These are phyloP conservation scores for Lynx canadensis DNA, from an alignment of 2,113 vertebrate species.

Conservation along the genomic window DNA sequence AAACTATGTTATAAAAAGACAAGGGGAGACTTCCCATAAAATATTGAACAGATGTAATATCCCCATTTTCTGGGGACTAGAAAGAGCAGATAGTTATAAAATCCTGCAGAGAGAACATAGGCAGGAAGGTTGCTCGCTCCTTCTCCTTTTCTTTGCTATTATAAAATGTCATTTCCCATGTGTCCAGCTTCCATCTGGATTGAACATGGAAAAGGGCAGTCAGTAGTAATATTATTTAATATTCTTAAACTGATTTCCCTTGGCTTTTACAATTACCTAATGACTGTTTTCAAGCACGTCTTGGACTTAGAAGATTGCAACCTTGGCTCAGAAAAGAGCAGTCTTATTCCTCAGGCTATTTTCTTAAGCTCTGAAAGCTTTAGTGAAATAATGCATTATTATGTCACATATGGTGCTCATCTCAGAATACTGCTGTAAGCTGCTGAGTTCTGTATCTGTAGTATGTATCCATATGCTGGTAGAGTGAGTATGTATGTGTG, in stretches of 20 bases:
- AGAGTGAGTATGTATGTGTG: neutral
- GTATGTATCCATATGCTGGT: neutral
- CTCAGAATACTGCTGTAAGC: conserved; percentile 44
- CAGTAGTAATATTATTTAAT: conserved; percentile 55
- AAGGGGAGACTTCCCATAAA: neutral
- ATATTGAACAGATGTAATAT: neutral
- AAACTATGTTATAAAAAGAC: neutral
- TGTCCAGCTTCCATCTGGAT: conserved; percentile 44
- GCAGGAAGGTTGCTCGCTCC: neutral
- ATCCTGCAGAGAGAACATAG: neutral
- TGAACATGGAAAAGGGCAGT: conserved; percentile 31
- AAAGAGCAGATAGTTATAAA: neutral
- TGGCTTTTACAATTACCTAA: conserved; percentile 70
- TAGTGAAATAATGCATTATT: conserved; percentile 56
- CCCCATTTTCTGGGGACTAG: neutral
- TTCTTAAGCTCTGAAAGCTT: conserved; percentile 69
- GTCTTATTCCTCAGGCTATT: conserved; percentile 45
- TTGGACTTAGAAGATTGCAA: conserved; percentile 58
- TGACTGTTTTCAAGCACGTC: conserved; percentile 44
- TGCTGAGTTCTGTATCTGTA: neutral
- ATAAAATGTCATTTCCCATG: neutral
- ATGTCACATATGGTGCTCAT: conserved; percentile 53
- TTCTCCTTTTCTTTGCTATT: conserved; percentile 7
- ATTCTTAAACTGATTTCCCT: conserved; percentile 54
- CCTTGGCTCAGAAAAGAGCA: conserved; percentile 54